These are phyloP conservation scores for Caenorhabditis sp. DNA, from an alignment of 2,888 invertebrate genomes.

Conservation along the genomic window DNA sequence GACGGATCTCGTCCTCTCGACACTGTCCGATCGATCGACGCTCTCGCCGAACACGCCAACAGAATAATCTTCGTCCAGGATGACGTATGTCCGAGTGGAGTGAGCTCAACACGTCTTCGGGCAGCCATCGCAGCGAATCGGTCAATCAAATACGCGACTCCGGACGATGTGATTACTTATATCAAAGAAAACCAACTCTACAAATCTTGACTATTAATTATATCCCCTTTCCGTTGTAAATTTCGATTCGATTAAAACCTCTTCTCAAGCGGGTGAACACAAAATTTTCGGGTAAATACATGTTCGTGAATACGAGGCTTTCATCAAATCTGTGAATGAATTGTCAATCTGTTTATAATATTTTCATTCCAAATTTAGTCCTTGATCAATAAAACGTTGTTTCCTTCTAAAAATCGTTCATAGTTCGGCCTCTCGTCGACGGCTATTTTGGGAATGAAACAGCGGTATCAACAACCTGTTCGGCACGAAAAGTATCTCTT, in stretches of 20 bases:
- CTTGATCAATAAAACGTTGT: not conserved
- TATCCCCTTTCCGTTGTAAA: not conserved
- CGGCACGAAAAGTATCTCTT: not conserved
- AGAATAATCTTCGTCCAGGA: slow-evolving; percentile 39
- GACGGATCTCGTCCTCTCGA: slow-evolving; percentile 56
- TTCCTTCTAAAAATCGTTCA: too few species aligned
- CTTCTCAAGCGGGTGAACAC: slow-evolving; percentile 5
- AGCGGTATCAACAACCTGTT: slow-evolving; percentile 6
- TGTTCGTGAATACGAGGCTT: not conserved
- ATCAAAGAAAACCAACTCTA: slow-evolving; percentile 80
- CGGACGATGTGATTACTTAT: slow-evolving; percentile 81
- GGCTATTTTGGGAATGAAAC: slow-evolving; percentile 14
- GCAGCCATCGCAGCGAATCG: slow-evolving; percentile 60
- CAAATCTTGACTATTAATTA: not conserved
- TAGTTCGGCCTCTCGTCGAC: not conserved
- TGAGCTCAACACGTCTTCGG: slow-evolving; percentile 86
- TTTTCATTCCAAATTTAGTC: too few species aligned
- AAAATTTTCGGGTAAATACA: not conserved
- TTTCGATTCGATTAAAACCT: slow-evolving; percentile 11
- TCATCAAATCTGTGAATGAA: not conserved
- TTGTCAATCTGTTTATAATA: too few species aligned
- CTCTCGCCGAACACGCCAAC: not conserved
- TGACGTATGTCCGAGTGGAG: slow-evolving; percentile 84
- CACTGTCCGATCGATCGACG: slow-evolving; percentile 6
- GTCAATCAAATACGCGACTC: slow-evolving; percentile 80